Evolutionary conservation across 2,888 invertebrate genomes (phyloP).

Genomic region (Yponomeuta malinellus): DNA sequence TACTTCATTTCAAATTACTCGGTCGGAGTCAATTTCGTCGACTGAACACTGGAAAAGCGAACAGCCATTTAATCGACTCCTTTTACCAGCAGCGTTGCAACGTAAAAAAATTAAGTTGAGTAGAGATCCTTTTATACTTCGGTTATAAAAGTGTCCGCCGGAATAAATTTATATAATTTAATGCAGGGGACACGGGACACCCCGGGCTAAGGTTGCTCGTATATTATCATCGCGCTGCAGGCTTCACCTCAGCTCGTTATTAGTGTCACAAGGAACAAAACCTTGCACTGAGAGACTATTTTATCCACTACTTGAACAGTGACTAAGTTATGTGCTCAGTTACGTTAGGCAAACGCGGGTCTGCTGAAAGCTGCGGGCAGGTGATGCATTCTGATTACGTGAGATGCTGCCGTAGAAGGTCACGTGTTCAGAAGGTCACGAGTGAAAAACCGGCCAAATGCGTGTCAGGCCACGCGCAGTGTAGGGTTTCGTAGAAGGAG

Average conservation of each 20-base stretch:
- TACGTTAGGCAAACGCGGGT: no score
- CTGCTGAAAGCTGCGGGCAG: no score
- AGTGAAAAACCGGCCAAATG: no score
- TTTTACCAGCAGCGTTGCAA: not conserved
- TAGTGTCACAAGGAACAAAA: not conserved
- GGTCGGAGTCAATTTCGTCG: no score
- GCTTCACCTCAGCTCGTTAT: not conserved
- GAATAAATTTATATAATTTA: slow-evolving; percentile 5
- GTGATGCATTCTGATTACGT: no score
- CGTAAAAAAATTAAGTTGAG: not conserved
- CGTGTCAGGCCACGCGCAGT: no score
- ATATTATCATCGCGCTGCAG: not conserved
- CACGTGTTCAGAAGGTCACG: no score
- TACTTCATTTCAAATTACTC: no score
- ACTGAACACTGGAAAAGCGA: no score
- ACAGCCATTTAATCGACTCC: no score
- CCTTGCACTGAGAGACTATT: not conserved
- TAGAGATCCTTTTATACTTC: not conserved
- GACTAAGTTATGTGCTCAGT: not conserved
- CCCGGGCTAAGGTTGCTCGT: slow-evolving; percentile 3
- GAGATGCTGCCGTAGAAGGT: no score
- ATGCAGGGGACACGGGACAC: slow-evolving; percentile 6
- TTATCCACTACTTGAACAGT: not conserved
- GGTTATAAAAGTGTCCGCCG: not conserved
- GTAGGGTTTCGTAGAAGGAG: no score